Evolutionary conservation across 1,140 invertebrate genomes (phyloP).

Genomic region (Stegodyphus dumicola): DNA sequence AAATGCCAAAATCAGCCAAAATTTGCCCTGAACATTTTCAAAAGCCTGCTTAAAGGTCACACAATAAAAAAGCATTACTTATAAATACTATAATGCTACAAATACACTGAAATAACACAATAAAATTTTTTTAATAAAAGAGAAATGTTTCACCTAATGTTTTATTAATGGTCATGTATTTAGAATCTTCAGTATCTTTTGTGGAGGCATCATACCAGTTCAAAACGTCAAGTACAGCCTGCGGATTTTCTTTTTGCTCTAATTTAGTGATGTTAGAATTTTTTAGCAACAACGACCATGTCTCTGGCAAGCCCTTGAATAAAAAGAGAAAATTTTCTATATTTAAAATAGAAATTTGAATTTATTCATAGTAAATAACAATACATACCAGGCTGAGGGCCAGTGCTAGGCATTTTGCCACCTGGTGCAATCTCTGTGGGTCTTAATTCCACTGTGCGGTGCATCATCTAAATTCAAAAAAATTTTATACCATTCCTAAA

Average conservation of each 20-base stretch:
- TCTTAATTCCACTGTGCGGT: too few species aligned
- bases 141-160: slow-evolving; percentile 65
- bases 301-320: slow-evolving; percentile 77
- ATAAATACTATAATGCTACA: not conserved
- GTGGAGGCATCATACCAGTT: slow-evolving; percentile 91
- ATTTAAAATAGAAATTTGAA: too few species aligned
- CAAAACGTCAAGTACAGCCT: slow-evolving; percentile 87
- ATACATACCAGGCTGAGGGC: too few species aligned
- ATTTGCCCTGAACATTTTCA: not conserved
- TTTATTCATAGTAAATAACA: too few species aligned
- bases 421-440: too few species aligned
- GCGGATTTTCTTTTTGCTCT: slow-evolving; percentile 92
- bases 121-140: not conserved
- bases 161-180: slow-evolving; percentile 79
- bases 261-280: slow-evolving; percentile 83
- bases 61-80: not conserved
- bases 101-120: not conserved
- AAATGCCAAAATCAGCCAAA: not conserved
- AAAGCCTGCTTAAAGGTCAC: not conserved
- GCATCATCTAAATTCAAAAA: too few species aligned
- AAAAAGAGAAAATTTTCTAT: not conserved
- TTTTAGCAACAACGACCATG: slow-evolving; percentile 84
- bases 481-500: too few species aligned
- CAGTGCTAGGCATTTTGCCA: too few species aligned
- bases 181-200: slow-evolving; percentile 79